Percentiles rank a stretch among this genome's conserved stretches.
Evolutionary conservation across 2,888 invertebrate species (phyloP).

Genomic region (Lampropteryx suffumata): DNA sequence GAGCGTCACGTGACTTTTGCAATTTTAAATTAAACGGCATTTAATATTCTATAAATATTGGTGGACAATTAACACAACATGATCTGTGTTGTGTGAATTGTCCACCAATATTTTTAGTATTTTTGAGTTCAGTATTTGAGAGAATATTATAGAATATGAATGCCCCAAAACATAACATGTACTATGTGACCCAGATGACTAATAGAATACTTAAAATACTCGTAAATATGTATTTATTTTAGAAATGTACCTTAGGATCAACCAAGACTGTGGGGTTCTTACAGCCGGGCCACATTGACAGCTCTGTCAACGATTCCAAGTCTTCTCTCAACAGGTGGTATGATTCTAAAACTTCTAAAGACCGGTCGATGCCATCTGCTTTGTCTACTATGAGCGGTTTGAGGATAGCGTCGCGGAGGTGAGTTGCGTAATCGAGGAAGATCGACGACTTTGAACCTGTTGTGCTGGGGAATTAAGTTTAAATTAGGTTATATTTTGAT

Average conservation of each 20-base stretch:
- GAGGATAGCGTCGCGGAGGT: constrained; percentile 88
- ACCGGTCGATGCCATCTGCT: constrained; percentile 86
- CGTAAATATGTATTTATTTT: no score
- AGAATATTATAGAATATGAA: no score
- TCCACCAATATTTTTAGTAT: no score
- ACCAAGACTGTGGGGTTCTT: constrained; percentile 90
- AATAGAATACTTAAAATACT: no score
- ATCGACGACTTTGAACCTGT: constrained; percentile 92
- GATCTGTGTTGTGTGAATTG: no score
- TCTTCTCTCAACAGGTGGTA: constrained; percentile 96
- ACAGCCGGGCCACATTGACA: constrained; percentile 92
- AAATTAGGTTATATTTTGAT: constrained; percentile 16
- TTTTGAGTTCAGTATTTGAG: no score
- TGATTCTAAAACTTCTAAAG: constrained; percentile 89
- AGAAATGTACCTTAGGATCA: constrained; percentile 84
- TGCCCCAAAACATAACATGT: no score
- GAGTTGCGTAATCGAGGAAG: constrained; percentile 93
- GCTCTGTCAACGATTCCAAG: constrained; percentile 92
- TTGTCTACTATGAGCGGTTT: constrained; percentile 88
- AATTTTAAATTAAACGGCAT: no score
- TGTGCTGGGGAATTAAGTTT: constrained; percentile 76
- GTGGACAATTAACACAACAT: no score
- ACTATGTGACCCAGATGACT: no score
- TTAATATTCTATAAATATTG: no score
- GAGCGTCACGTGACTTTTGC: no score